Base-by-base conservation (phyloP, 2,888 invertebrate species). In the Germaria angustata region DNA sequence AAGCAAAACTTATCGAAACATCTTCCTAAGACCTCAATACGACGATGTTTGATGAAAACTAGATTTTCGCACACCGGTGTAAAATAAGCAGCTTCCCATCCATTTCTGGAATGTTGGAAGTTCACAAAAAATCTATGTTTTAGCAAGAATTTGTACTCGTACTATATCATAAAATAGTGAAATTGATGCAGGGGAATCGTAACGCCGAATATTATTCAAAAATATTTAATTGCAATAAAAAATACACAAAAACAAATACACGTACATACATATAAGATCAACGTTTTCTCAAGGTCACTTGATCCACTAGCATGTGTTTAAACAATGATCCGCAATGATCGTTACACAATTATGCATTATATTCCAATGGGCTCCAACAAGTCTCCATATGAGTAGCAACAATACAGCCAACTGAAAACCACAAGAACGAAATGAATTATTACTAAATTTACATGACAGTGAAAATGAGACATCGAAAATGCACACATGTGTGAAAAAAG, bases 251-350 rank as follows among this genome's bases (percentile, higher is more conserved):
- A n/a, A 2, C 8, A 34, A 17, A 53, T n/a, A n/a, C n/a, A n/a
- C n/a, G n/a, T n/a, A n/a, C n/a, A n/a, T n/a, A n/a, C n/a, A 36
- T 32, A 46, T 49, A 75, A 71, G 79, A 82, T 75, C 82, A 82
- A 82, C 59, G 82, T 59, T 69, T 82, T 78, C 51, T 79, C 82
- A 82, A 82, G 82, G 82, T 71, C 78, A 79, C 79, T 71, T 34
- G 20, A 32, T n/a, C 32, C 20, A 9, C 49, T n/a, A 65, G 24
- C 81, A 81, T 82, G 81, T 78, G 78, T 46, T 78, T 41, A 65
- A 65, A 53, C 71, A 65, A 75, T 75, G 78, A 77, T 72, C 71
- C 34, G 24, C 49, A 57, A 72, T 72, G 55, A 65, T 49, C 28
- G 65, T 49, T 53, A 49, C 57, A 71, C 17, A 66, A 39, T 59